Evolutionary conservation across 2,797 vertebrate genomes (phyloP).

Genomic region (Zonotrichia albicollis): DNA sequence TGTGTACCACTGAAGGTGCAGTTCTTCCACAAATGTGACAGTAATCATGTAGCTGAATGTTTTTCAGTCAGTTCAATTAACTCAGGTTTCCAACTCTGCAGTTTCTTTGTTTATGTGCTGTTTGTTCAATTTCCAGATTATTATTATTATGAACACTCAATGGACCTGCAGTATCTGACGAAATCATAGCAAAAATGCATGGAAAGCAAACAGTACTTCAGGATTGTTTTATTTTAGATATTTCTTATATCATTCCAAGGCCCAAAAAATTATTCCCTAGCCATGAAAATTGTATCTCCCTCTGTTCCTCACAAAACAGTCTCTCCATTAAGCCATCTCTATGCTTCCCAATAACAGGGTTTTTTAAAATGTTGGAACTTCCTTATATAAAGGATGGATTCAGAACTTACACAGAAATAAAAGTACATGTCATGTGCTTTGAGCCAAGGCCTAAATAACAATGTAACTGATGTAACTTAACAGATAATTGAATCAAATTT

Average conservation of each 20-base stretch:
- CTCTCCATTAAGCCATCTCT: not conserved
- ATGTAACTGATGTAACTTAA: not conserved
- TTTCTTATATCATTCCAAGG: not conserved
- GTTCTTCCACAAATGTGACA: not conserved
- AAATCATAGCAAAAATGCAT: not conserved
- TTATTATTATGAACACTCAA: not conserved
- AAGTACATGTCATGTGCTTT: not conserved
- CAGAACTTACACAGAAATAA: not conserved
- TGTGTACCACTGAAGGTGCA: not conserved
- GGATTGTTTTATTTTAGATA: not conserved
- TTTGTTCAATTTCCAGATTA: not conserved
- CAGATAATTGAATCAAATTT: not conserved
- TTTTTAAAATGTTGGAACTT: constrained; percentile 28
- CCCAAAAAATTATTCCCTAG: not conserved
- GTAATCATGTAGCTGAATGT: not conserved
- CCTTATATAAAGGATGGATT: constrained; percentile 44
- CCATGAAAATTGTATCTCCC: not conserved
- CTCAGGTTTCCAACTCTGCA: not conserved
- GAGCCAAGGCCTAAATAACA: not conserved
- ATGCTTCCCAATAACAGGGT: not conserved
- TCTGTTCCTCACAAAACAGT: not conserved
- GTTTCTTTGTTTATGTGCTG: not conserved
- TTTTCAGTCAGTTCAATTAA: not conserved
- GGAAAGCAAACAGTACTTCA: not conserved
- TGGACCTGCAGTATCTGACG: not conserved